These are phyloP conservation scores for Cranoglanis bouderius DNA, from an alignment of 2,113 vertebrate species.

Conservation along the genomic window DNA sequence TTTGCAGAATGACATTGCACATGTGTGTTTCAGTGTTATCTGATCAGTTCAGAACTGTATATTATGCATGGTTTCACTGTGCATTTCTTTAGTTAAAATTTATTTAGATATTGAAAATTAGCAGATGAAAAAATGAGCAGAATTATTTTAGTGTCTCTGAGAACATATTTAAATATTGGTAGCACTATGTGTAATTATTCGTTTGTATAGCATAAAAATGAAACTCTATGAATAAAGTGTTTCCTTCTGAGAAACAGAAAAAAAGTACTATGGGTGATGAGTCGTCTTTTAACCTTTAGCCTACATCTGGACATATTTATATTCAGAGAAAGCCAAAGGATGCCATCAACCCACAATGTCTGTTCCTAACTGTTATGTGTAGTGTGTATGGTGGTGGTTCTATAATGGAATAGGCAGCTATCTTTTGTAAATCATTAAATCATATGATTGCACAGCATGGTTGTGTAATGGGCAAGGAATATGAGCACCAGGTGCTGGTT, in stretches of 20 bases:
- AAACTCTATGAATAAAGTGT: not conserved
- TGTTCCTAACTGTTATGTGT: not conserved
- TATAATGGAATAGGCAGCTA: not conserved
- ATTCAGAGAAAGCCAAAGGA: conserved; percentile 3
- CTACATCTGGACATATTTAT: conserved; percentile 21
- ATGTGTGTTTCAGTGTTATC: conserved; percentile 2
- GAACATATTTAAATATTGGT: not conserved
- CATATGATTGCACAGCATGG: not conserved
- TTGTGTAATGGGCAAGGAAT: not conserved
- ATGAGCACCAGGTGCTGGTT: not conserved
- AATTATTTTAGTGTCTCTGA: not conserved
- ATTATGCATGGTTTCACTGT: not conserved
- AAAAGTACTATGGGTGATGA: conserved; percentile 3
- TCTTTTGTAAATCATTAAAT: conserved; percentile 10
- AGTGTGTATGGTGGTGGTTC: not conserved
- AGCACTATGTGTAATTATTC: not conserved
- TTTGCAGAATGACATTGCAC: conserved; percentile 33
- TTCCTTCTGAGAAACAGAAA: not conserved
- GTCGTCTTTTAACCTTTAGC: not conserved
- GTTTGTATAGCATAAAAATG: not conserved
- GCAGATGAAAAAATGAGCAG: not conserved
- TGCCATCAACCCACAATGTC: not conserved
- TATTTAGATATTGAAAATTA: not conserved
- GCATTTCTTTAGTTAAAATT: not conserved
- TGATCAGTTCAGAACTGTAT: not conserved